Evolutionary conservation across 2,888 invertebrate species (phyloP), one percentile per base, ranked within the genome.

Genomic region (Dryobota labecula): DNA sequence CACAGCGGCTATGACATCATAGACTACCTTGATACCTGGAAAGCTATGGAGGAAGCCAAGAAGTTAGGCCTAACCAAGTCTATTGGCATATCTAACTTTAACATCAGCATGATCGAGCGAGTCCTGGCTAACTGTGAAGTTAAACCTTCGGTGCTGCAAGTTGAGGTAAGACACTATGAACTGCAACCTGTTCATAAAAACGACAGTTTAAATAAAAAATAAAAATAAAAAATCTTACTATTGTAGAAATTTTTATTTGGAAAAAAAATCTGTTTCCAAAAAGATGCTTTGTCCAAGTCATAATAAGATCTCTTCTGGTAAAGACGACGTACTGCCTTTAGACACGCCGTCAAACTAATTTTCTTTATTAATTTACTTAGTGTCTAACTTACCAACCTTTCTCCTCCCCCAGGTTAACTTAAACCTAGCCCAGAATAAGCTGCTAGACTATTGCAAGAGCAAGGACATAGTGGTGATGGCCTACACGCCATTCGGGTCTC

Each of bases 61-160:
- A 95, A 96, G 24, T 92, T 95, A 53, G 98, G 98, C 0, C 91
- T 98, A 0, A 96, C 97, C 0, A 97, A 96, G 83, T 97, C 97
- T 6, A 98, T 98, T 0, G 95, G 95, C 3, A 83, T 95, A 5
- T 98, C 98, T 4, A 98, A 98, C 93, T 98, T 98, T 87, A 98
- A 98, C 89, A 96, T 96, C 47, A 95, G 96, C 64, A 98, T 98
- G 91, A 96, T 98, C 36, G 96, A 97, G 65, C 94, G 97, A 27
- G 84, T 98, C 0, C 84, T 98, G 24, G 94, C 94, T 0, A 93
- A 94, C 61, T 96, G 97, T 60, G 94, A 95, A 54, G 93, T 97
- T 20, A 96, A 96, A 81, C 97, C 97, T 0, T 96, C 96, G 0
- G 96, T 96, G 0, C 94, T 97, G 68, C 97, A 98, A 91, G 96